Percentiles rank a stretch among this genome's conserved stretches.
These are phyloP conservation scores for Drosophila meridionalis DNA, from an alignment of 2,888 invertebrate species.

Conservation along the genomic window DNA sequence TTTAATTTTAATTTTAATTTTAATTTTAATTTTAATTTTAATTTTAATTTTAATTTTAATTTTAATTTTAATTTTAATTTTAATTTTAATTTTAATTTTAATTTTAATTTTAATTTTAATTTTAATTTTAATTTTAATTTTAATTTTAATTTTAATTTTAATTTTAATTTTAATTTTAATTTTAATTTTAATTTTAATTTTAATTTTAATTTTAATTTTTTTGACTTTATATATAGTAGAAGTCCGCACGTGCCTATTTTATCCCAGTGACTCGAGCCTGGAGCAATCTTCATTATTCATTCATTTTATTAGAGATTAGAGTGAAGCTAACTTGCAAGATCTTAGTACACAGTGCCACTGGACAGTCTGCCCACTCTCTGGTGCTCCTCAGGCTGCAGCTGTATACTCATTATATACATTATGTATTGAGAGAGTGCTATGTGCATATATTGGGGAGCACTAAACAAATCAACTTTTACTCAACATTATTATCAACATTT, in stretches of 20 bases:
- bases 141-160: neutral
- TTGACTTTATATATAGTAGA: neutral
- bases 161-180: neutral
- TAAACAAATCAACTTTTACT: conserved; percentile 81
- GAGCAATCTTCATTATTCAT: conserved; percentile 6
- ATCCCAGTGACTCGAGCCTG: neutral
- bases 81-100: no score
- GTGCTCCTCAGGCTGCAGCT: conserved; percentile 35
- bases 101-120: neutral
- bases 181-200: neutral
- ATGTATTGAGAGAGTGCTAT: conserved; percentile 67
- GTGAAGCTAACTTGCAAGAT: neutral
- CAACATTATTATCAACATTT: conserved; percentile 82
- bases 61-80: no score
- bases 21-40: no score
- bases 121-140: neutral
- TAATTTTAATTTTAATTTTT: neutral
- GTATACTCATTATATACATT: conserved; percentile 75
- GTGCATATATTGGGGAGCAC: conserved; percentile 60
- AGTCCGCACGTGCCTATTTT: neutral
- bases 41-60: no score
- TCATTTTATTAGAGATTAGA: conserved; percentile 10
- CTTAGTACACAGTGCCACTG: conserved; percentile 32
- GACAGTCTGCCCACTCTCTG: conserved; percentile 7
- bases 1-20: no score